phyloP scores from a whole-genome alignment of 2,113 vertebrate species.

The Machaerirhynchus nigripectus region DNA sequence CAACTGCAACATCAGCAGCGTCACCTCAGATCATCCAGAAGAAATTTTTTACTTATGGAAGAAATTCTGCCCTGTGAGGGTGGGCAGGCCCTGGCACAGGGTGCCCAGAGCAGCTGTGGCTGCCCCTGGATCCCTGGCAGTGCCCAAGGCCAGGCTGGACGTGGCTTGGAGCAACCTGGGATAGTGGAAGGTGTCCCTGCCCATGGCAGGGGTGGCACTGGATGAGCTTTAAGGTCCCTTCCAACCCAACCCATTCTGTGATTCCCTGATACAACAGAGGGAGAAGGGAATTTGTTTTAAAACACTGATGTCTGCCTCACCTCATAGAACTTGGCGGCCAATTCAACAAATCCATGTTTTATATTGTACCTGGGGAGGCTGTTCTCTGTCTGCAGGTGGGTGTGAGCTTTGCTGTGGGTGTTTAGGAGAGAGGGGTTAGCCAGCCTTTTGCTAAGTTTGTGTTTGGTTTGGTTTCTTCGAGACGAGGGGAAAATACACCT shows the following conservation, averaged over 20 bases:
- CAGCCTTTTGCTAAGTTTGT: neutral
- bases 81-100: neutral
- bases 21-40: neutral
- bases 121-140: neutral
- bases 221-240: neutral
- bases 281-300: neutral
- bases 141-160: accelerated
- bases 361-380: neutral
- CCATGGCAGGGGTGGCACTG: neutral
- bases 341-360: neutral
- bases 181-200: neutral
- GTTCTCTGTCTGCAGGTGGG: neutral
- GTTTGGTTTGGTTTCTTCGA: neutral
- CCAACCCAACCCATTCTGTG: neutral
- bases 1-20: neutral
- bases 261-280: neutral
- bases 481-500: constrained; percentile 13
- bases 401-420: neutral
- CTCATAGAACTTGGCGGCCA: neutral
- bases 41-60: neutral
- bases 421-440: neutral
- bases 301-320: neutral
- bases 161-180: accelerated
- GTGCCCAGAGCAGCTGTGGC: neutral
- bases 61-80: neutral